Base-by-base conservation (phyloP, 2,797 vertebrate species). In the Malacoraja senta region DNA sequence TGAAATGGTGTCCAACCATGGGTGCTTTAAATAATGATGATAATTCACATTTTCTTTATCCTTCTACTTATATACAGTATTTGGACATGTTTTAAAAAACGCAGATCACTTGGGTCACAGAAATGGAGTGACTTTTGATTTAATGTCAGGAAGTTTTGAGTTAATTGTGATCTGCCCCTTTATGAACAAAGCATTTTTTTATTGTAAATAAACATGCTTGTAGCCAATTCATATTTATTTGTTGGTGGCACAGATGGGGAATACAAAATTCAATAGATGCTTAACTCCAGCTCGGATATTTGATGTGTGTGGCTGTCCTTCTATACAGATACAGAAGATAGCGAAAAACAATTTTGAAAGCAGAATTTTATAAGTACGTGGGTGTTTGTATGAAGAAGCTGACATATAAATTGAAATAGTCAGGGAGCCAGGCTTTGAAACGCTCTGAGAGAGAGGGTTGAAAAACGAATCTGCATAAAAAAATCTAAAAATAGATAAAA, bases 401-500 rank as follows among this genome's bases (percentile, higher is more conserved):
- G 83, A 65, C 15, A 63, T 86, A 86, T 63, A 86, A 86, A 19
- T 86, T 65, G 63, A 32, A 86, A 86, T n/a, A 32, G 58, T 63
- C 83, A 86, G n/a, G 17, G 61, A 32, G 61, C 61, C 61, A 88
- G 32, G 83, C 6, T 61, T 86, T 32, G 84, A 19, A n/a, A 12
- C 61, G 19, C 9, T 65, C 61, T 65, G 84, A 65, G 84, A 63
- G 17, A 81, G 84, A n/a, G 53, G 26, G n/a, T 19, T n/a, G n/a
- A 88, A 65, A 32, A 65, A 32, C 12, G 17, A 32, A 88, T 65
- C 84, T 88, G n/a, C 29, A 88, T 88, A 9, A 88, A 65, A 65
- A 65, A 32, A 21, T 88, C 84, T 88, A 65, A 65, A 88, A 88
- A 88, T 88, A 88, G 32, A 88, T 88, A 88, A 88, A 88, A 86